These are phyloP conservation scores for Misgurnus mizolepis DNA, from an alignment of 2,113 vertebrate species.

Conservation along the genomic window DNA sequence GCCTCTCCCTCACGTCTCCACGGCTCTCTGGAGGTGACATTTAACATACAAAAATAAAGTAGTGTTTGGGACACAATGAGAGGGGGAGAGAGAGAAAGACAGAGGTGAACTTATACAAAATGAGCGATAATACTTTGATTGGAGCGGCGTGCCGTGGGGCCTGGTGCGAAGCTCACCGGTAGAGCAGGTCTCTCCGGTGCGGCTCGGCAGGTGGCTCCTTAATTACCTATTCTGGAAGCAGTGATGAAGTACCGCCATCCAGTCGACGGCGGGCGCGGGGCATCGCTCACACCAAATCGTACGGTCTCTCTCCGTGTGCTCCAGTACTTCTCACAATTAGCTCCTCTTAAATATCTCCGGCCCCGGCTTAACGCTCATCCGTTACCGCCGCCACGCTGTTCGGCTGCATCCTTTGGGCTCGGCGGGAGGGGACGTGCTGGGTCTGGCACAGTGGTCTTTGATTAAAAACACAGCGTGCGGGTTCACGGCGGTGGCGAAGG, in stretches of 20 bases:
- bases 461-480: conserved; percentile 58
- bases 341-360: conserved; percentile 56
- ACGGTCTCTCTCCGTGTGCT: conserved; percentile 54
- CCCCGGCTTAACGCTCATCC: conserved; percentile 43
- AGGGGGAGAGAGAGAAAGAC: neutral
- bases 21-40: conserved; percentile 41
- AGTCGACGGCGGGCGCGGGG: conserved; percentile 63
- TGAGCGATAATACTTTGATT: conserved; percentile 56
- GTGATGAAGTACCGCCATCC: conserved; percentile 66
- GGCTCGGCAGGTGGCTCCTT: conserved; percentile 69
- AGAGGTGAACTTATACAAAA: conserved; percentile 39
- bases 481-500: conserved; percentile 46
- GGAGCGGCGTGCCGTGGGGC: conserved; percentile 37
- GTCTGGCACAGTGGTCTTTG: conserved; percentile 54
- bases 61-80: conserved; percentile 33
- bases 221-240: conserved; percentile 72
- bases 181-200: conserved; percentile 55
- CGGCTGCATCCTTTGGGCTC: conserved; percentile 28
- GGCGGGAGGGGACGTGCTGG: conserved; percentile 41
- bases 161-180: conserved; percentile 51
- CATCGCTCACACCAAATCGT: conserved; percentile 57
- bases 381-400: conserved; percentile 31
- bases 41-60: conserved; percentile 56
- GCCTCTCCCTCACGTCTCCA: conserved; percentile 11
- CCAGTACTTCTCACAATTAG: conserved; percentile 57